Base-by-base conservation (phyloP, 2,888 invertebrate species). In the Oscheius sp. region DNA sequence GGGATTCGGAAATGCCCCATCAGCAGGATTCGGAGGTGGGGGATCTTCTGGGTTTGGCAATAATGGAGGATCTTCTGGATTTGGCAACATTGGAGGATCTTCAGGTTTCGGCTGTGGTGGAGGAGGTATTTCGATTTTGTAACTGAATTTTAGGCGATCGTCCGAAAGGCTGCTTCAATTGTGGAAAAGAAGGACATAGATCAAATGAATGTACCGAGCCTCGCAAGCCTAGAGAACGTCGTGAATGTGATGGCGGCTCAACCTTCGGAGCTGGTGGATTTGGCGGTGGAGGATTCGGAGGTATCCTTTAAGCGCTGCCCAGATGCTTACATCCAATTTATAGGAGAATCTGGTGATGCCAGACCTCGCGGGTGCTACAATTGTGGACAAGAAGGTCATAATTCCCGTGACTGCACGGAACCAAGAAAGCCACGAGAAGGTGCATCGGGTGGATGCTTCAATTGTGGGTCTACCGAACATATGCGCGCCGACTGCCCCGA, bases 371-470 rank as follows among this genome's bases (percentile, higher is more conserved):
- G 77, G 12, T 80, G 80, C 63, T 80, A 75, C 78, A 79, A 79
- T 25, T 81, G 81, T 52, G 74, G 76, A 0, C 69, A 83, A 27
- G 78, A 80, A 66, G 81, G 80, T n/a, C 81, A 83, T 68, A 75
- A 74, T 13, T 71, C 75, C 1, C 18, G 12, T 0, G 82, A 83
- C 5, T 83, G 81, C 61, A 21, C 76, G 0, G 69, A 81, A 25
- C 68, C 68, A 13, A 49, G 68, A 9, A 68, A 68, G 52, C 49
- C 52, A 13, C 29, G 63, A 18, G 52, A 41, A 25, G 69, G 69
- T 16, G 69, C 74, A 45, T 55, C 66, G 53, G 13, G 29, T 13
- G 25, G 73, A 25, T 76, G 76, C 63, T 74, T 73, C 74, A 73
- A 74, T 46, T 76, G 76, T 49, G 69, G 69, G 12, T 12, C 52